These are phyloP conservation scores for Pseudococcus jackbeardsleyi DNA, from an alignment of 2,888 invertebrate genomes.

Conservation along the genomic window DNA sequence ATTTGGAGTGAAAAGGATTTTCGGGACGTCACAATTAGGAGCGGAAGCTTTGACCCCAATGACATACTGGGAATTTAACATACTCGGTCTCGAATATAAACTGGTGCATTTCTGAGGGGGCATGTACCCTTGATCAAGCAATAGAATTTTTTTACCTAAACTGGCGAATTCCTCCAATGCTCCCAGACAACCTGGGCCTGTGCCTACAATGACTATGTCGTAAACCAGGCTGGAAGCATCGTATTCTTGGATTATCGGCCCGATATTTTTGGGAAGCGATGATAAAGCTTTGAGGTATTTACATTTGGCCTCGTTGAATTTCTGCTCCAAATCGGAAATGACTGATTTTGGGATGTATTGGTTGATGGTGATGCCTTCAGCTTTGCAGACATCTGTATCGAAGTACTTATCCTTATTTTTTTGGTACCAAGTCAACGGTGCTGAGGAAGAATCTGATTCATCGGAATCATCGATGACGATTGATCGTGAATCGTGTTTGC, in stretches of 20 bases:
- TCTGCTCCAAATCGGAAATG: constrained; percentile 14
- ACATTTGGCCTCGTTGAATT: constrained; percentile 53
- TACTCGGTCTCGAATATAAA: constrained; percentile 34
- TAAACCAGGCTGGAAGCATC: background rate
- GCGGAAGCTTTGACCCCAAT: background rate
- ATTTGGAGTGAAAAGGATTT: constrained; percentile 5
- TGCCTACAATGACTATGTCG: constrained; percentile 39
- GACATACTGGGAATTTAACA: constrained; percentile 47
- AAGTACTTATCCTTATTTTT: constrained; percentile 39
- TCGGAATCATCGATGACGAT: background rate
- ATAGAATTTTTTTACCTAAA: constrained; percentile 9
- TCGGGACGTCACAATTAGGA: constrained; percentile 39
- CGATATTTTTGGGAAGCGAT: constrained; percentile 51
- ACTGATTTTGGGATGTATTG: constrained; percentile 54
- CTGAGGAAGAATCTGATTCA: background rate
- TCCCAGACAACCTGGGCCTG: constrained; percentile 2
- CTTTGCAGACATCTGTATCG: background rate
- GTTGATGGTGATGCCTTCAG: constrained; percentile 4
- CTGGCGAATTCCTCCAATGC: constrained; percentile 25
- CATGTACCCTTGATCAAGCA: constrained; percentile 30
- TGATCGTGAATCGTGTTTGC: background rate
- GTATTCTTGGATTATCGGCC: constrained; percentile 18
- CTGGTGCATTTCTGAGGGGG: constrained; percentile 38
- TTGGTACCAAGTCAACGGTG: background rate
- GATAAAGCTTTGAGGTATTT: constrained; percentile 21